Evolutionary conservation across 2,113 vertebrate species (phyloP), one percentile per base, ranked within the genome.

Genomic region (Oophaga pumilio): DNA sequence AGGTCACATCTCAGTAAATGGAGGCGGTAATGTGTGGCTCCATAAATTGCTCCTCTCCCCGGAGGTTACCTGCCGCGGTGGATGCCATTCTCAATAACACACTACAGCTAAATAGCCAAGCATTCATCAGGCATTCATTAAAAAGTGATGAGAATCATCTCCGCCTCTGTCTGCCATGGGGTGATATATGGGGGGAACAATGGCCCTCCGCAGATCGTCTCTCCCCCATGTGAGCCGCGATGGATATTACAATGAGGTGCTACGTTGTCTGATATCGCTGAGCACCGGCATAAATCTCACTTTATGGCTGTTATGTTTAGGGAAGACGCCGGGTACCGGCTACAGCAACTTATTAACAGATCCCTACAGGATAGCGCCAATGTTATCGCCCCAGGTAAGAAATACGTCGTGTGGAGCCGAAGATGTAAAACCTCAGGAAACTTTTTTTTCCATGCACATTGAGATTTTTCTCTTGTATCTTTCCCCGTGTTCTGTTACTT

Each of bases 51-150:
- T 13, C 2, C 18, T 18, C 57, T 88, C 87, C 87, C 81, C 4
- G 28, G 87, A 77, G 87, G 87, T 66, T 84, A 77, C 87, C 81
- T 66, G 60, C 79, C 2, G 5, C 17, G 69, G 79, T 28, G 13
- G 79, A 83, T 83, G 79, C 71, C 69, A 49, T 64, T 59, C 79
- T 82, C 49, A 4, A 60, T 68, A 71, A 82, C 79, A 64, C 43
- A 82, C 33, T 76, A 28, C 15, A 74, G 71, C 71, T 73, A 68
- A 68, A 68, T 43, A 66, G 71, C n/a, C 28, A 18, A 43, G 68
- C 74, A 84, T 88, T 68, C 87, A 83, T 88, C 87, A 88, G 52
- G 80, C 69, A 66, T 88, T 88, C 87, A 88, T 88, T 88, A 88
- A 88, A 88, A 88, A 88, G 43, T 88, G 53, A 88, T 88, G 87